Evolutionary conservation across 2,797 vertebrate genomes (phyloP), one percentile per base, ranked within the genome.

Genomic region (Iguana delicatissima): DNA sequence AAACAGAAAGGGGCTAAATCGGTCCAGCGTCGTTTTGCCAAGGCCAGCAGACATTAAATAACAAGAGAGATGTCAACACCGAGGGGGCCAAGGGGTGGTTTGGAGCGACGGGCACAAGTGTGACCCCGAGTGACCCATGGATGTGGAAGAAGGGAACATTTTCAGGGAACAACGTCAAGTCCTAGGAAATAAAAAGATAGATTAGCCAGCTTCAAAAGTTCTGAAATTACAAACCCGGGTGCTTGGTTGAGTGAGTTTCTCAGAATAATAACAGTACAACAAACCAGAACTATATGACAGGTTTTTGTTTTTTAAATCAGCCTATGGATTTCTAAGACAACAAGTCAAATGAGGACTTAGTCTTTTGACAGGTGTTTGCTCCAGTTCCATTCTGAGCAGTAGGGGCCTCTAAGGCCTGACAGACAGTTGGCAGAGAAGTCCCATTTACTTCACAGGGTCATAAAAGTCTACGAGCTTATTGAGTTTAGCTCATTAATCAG

Each of bases 61-160:
- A 84, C 80, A 52, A 6, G 80, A 79, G 81, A 14, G 90, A 84
- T 82, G 73, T 91, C 90, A 88, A 91, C 90, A 84, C 62, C 7
- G 12, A 84, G 90, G 38, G 73, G 73, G n/a, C 73, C 18, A n/a
- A 84, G 77, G 77, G 32, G 80, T 22, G 3, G 22, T 79, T 59
- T 91, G 35, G 90, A 91, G 90, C 74, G 90, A 91, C 80, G 22
- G 86, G 90, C 18, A 22, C 90, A 91, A 88, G 46, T 91, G 90
- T 69, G 62, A 69, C 86, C 80, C 50, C 42, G 8, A 84, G 57
- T 79, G 29, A 84, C 80, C 80, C 74, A 35, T 35, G 57, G 42
- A 35, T 72, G 73, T n/a, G 67, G 69, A 86, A 67, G 57, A 74
- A 83, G 80, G 59, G 73, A 76, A 55, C 59, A 76, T 76, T 82